Percentiles rank a stretch among this genome's conserved stretches.
Conservation (phyloP, 2,797 vertebrate genomes). For the Threskiornis aethiopicus region DNA sequence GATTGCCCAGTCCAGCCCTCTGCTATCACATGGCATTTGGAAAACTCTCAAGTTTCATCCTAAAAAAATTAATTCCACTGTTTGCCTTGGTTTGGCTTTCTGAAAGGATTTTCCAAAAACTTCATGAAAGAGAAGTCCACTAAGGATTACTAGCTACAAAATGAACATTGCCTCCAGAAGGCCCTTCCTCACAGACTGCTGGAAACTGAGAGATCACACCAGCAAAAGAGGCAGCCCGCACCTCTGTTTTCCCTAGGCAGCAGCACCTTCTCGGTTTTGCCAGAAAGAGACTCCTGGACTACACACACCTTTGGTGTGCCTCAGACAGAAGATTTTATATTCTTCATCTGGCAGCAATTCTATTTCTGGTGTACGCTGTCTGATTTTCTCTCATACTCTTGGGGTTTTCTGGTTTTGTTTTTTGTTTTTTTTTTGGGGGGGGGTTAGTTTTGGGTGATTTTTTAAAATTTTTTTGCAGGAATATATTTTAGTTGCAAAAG, state of each 20-base stretch:
- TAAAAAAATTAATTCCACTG: background rate
- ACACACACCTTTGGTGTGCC: background rate
- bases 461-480: background rate
- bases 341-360: background rate
- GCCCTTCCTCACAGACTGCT: background rate
- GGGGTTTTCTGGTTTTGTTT: background rate
- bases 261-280: background rate
- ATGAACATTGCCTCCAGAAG: background rate
- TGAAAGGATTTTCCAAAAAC: background rate
- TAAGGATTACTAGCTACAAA: background rate
- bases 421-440: background rate
- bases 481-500: background rate
- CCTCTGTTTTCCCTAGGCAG: background rate
- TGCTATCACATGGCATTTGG: background rate
- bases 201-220: background rate
- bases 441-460: background rate
- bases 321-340: background rate
- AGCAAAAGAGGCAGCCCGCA: accelerated
- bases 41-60: background rate
- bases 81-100: background rate
- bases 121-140: background rate
- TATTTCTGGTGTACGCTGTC: background rate
- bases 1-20: background rate
- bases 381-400: background rate
- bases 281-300: background rate